Evolutionary conservation across 2,113 vertebrate genomes (phyloP).

Genomic region (Naja naja): DNA sequence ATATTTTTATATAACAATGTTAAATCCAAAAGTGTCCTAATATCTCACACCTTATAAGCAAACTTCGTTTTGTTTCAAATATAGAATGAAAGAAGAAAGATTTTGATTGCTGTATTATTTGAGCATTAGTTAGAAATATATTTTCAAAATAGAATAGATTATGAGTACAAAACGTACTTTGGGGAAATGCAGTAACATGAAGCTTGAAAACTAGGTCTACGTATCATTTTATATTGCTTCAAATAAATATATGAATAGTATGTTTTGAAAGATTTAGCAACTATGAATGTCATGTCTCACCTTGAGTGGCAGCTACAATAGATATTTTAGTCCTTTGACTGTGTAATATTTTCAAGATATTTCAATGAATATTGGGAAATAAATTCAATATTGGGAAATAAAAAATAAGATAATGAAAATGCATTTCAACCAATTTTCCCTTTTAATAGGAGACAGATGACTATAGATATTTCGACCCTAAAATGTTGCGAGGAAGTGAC

Average conservation of each 20-base stretch:
- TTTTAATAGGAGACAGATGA: slow-evolving; percentile 91
- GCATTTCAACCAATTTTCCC: background rate
- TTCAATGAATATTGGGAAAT: slow-evolving; percentile 8
- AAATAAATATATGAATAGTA: slow-evolving; percentile 4
- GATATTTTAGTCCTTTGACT: background rate
- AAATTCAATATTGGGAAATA: background rate
- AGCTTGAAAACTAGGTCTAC: slow-evolving; percentile 29
- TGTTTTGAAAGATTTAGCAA: slow-evolving; percentile 28
- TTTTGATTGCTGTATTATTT: slow-evolving; percentile 43
- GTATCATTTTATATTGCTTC: slow-evolving; percentile 24
- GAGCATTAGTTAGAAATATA: slow-evolving; percentile 20
- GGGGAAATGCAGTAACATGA: background rate
- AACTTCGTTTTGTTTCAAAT: slow-evolving; percentile 60
- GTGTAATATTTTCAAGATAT: slow-evolving; percentile 7
- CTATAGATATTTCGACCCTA: slow-evolving; percentile 97
- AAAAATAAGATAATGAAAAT: slow-evolving; percentile 19
- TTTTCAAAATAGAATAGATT: slow-evolving; percentile 28
- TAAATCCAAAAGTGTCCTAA: slow-evolving; percentile 42
- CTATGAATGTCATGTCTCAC: slow-evolving; percentile 18
- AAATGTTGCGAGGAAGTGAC: slow-evolving; percentile 95
- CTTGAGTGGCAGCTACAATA: background rate
- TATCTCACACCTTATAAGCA: slow-evolving; percentile 46
- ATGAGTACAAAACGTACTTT: background rate
- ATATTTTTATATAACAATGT: slow-evolving; percentile 5
- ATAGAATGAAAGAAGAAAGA: slow-evolving; percentile 47